Conservation (phyloP, 2,888 invertebrate genomes). For the Cataglyphis cursor region DNA sequence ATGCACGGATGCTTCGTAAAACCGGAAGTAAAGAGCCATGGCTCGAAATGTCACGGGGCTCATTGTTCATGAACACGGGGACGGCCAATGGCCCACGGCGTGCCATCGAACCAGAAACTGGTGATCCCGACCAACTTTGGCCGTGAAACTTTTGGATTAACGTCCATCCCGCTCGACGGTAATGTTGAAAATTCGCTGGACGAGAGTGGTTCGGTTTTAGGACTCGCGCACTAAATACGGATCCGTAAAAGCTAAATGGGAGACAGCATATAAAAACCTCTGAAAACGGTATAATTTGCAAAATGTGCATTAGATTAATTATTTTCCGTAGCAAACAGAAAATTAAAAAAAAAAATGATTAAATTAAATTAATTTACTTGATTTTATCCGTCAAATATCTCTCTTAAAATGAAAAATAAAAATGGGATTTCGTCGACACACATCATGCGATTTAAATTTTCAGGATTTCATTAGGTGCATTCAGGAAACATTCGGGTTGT, state of each 20-base stretch:
- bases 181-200: slow-evolving; percentile 62
- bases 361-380: background rate
- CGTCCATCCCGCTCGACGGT: slow-evolving; percentile 43
- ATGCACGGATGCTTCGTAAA: slow-evolving; percentile 65
- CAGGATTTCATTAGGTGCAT: slow-evolving; percentile 17
- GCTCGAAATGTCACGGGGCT: slow-evolving; percentile 71
- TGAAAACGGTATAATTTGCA: background rate
- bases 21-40: slow-evolving; percentile 66
- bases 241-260: background rate
- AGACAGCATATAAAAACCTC: background rate
- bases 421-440: background rate
- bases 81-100: slow-evolving; percentile 54
- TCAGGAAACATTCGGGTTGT: background rate
- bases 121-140: slow-evolving; percentile 62
- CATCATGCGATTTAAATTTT: background rate
- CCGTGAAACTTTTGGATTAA: slow-evolving; percentile 72
- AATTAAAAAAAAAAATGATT: background rate
- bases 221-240: background rate
- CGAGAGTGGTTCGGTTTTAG: background rate
- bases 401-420: background rate
- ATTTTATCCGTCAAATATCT: background rate
- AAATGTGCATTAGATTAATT: background rate
- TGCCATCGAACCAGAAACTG: slow-evolving; percentile 65
- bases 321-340: background rate
- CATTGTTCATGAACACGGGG: slow-evolving; percentile 65